Percentiles rank a stretch among this genome's conserved stretches.
phyloP scores from a whole-genome alignment of 2,113 vertebrate species.

The Mus pahari region DNA sequence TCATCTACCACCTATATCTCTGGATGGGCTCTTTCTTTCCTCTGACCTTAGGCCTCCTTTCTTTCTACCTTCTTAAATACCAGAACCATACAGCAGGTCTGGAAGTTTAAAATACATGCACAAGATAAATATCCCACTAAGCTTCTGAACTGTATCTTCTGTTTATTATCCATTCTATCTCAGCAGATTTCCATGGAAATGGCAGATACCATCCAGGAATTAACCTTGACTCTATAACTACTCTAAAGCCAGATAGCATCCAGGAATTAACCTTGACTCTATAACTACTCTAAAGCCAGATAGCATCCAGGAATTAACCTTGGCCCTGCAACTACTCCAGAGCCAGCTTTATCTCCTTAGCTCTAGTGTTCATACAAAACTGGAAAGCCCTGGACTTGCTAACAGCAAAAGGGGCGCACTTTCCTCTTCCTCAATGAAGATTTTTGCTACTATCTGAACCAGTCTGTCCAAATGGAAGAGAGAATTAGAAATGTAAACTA shows the following conservation, averaged over 20 bases:
- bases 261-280: too few relatives aligned
- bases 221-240: neutral
- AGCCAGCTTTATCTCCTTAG: neutral
- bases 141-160: neutral
- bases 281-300: too few relatives aligned
- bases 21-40: neutral
- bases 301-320: too few relatives aligned
- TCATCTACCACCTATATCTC: neutral
- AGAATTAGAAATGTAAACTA: neutral
- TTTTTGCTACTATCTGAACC: neutral
- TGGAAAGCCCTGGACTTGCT: neutral
- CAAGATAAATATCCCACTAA: neutral
- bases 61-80: neutral
- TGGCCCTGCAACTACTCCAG: too few relatives aligned
- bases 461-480: neutral
- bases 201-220: neutral
- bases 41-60: neutral
- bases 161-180: neutral
- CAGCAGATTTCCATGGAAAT: neutral
- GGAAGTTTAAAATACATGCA: neutral
- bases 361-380: neutral
- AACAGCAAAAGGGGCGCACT: neutral
- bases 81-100: neutral
- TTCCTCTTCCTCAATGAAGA: neutral
- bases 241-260: too few relatives aligned